Evolutionary conservation across 2,113 vertebrate species (phyloP), one percentile per base, ranked within the genome.

Genomic region (Saccopteryx leptura): DNA sequence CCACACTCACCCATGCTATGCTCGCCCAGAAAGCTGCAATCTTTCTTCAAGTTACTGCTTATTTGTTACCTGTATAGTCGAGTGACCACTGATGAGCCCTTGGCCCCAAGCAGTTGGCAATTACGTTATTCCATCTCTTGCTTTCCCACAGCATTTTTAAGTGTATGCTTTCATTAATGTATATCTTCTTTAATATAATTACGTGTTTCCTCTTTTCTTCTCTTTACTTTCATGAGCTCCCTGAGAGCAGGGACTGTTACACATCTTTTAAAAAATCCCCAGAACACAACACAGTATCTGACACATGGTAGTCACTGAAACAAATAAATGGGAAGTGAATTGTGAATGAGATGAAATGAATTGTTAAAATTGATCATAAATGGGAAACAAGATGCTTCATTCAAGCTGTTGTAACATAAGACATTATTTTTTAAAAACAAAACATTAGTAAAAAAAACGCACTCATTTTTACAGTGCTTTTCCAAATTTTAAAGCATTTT

Each of bases 171-270:
- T 85, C 13, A 60, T 88, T 88, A 86, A 12, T 46, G 2, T 82
- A 50, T 68, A 26, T 86, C 19, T 91, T 93, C 33, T 66, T 1
- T 69, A 46, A 69, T 94, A 9, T 48, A 68, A 48, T 65, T 69
- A 71, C 63, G 61, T 90, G 1, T 88, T 96, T 76, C 54, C n/a
- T 78, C 54, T 48, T 88, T 91, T 94, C 28, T 92, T n/a, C 26
- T 75, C 2, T 95, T 71, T 28, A 86, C 26, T n/a, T 18, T 79
- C 31, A 23, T 85, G 68, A 72, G 18, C 0, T 66, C 48, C 23
- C 7, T 31, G 19, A 54, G 3, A 26, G 17, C 31, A 92, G 18
- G 24, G 3, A 60, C 17, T 78, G 1, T 71, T 71, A 75, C 4
- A 39, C 12, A 63, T 91, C 10, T 91, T 87, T 61, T 17, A 12